A percentile compares a stretch with the other conserved stretches of the same genome.
phyloP scores from a whole-genome alignment of 2,888 invertebrate genomes.

The Hyposoter didymator region DNA sequence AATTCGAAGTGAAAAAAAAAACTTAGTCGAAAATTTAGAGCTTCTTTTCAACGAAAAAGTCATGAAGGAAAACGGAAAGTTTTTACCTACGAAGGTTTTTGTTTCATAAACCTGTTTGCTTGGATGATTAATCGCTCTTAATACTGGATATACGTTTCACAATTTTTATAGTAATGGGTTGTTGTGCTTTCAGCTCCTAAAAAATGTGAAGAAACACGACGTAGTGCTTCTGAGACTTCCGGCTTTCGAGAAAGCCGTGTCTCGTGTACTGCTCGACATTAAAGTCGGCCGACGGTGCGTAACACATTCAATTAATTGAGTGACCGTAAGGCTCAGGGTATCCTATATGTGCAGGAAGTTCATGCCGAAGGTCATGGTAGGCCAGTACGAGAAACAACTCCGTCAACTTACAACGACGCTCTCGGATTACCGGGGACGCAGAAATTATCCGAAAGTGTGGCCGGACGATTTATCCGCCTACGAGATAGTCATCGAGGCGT shows the following conservation, averaged over 20 bases:
- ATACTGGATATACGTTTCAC: not conserved
- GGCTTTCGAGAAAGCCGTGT: conserved; percentile 93
- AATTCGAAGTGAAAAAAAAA: not conserved
- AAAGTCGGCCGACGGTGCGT: conserved; percentile 92
- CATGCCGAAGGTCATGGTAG: conserved; percentile 95
- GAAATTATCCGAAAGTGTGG: conserved; percentile 90
- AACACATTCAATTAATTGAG: conserved; percentile 76
- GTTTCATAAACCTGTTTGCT: not conserved
- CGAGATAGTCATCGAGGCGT: conserved; percentile 96
- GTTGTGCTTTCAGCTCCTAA: conserved; percentile 88
- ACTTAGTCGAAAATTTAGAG: not conserved
- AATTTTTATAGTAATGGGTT: not conserved
- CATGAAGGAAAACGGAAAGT: not conserved
- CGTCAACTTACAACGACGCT: conserved; percentile 93
- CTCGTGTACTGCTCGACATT: conserved; percentile 93
- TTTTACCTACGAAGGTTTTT: not conserved
- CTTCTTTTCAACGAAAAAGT: not conserved
- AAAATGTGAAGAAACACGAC: conserved; percentile 92
- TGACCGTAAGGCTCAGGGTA: conserved; percentile 82
- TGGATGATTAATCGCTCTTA: not conserved
- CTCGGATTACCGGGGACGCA: conserved; percentile 89
- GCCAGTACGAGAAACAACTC: conserved; percentile 93
- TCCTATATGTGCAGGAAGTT: conserved; percentile 90
- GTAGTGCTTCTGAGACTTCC: conserved; percentile 90
- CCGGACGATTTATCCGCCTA: conserved; percentile 90